These are phyloP conservation scores for Dorcus parallelipipedus DNA, from an alignment of 2,888 invertebrate genomes.

Conservation along the genomic window DNA sequence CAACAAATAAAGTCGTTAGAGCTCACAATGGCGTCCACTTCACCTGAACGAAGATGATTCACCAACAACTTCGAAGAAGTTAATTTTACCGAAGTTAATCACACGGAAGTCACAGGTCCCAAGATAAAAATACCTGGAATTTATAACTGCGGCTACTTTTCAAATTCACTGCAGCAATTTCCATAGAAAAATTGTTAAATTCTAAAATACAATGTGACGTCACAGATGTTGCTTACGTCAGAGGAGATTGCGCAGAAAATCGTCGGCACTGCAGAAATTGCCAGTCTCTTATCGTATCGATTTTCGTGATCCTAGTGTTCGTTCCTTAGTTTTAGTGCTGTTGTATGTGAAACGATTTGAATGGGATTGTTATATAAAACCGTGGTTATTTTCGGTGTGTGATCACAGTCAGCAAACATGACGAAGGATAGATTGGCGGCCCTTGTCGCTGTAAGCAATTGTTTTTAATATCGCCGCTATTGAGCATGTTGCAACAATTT, in stretches of 20 bases:
- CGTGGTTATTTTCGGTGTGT: slow-evolving; percentile 65
- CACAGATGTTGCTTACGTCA: slow-evolving; percentile 44
- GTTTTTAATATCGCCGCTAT: slow-evolving; percentile 20
- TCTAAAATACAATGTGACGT: slow-evolving; percentile 36
- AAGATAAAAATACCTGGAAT: not conserved
- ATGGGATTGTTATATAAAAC: slow-evolving; percentile 73
- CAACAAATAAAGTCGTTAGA: slow-evolving; percentile 69
- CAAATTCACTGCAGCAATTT: slow-evolving; percentile 20
- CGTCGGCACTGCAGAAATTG: slow-evolving; percentile 62
- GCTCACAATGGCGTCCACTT: slow-evolving; percentile 81
- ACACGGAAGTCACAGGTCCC: too few relatives aligned
- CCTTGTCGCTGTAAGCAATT: slow-evolving; percentile 80
- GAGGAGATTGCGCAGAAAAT: slow-evolving; percentile 51
- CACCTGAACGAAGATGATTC: slow-evolving; percentile 44
- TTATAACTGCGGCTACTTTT: slow-evolving; percentile 3
- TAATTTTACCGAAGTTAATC: too few relatives aligned
- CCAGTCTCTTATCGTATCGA: slow-evolving; percentile 70
- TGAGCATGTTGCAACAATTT: not conserved
- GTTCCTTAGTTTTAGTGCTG: slow-evolving; percentile 70
- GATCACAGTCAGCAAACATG: slow-evolving; percentile 66
- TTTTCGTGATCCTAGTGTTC: slow-evolving; percentile 67
- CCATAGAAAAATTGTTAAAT: slow-evolving; percentile 23
- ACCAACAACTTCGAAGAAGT: slow-evolving; percentile 4
- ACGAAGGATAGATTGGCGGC: slow-evolving; percentile 97
- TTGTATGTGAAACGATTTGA: slow-evolving; percentile 71